These are phyloP conservation scores for Machimus atricapillus DNA, from an alignment of 2,888 invertebrate species.

Conservation along the genomic window DNA sequence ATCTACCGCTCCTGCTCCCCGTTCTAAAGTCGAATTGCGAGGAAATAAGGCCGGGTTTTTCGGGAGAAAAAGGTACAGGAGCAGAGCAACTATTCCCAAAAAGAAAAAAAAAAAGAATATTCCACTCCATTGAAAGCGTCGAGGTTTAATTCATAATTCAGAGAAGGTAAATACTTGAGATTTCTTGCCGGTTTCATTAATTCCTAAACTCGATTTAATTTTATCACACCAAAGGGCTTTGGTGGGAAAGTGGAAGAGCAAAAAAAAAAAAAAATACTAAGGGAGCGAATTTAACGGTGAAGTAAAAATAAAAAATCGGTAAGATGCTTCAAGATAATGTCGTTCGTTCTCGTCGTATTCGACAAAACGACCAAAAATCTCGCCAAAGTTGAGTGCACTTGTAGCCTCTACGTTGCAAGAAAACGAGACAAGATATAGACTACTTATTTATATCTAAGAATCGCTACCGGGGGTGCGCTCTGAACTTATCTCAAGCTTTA, in stretches of 20 bases:
- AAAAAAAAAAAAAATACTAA: not conserved
- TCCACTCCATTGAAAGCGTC: not conserved
- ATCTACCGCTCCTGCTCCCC: not conserved
- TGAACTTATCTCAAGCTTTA: not conserved
- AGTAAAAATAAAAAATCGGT: not conserved
- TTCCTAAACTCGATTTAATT: not conserved
- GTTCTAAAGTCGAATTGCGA: not conserved
- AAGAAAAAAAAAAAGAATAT: not conserved
- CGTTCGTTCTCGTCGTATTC: not conserved
- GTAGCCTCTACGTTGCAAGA: not conserved
- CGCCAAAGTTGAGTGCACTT: constrained; percentile 2
- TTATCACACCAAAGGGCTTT: not conserved
- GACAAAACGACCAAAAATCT: not conserved
- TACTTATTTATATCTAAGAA: not conserved
- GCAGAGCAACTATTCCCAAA: not conserved
- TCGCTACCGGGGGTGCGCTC: not conserved
- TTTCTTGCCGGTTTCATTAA: constrained; percentile 3
- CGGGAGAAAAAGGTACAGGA: not conserved
- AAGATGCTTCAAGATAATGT: not conserved
- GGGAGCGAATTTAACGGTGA: not conserved
- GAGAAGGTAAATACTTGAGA: not conserved
- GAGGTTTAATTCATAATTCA: constrained; percentile 5
- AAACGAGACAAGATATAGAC: not conserved
- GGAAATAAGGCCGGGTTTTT: not conserved
- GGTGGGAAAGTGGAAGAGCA: not conserved